phyloP scores from a whole-genome alignment of 2,888 invertebrate genomes.

The Teinopalpus imperialis region DNA sequence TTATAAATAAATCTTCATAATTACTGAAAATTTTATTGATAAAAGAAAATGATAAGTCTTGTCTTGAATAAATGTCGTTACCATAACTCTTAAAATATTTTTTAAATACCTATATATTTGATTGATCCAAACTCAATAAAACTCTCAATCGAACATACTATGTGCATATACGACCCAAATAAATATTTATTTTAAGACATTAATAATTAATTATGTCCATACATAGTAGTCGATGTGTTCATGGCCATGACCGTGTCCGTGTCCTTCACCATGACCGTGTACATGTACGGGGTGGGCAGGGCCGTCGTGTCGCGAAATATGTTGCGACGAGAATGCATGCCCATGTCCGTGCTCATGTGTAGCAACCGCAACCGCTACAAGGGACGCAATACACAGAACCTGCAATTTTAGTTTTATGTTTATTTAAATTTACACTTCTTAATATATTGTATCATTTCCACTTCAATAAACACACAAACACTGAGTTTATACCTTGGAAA shows the following conservation, averaged over 20 bases:
- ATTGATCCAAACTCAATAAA: no score
- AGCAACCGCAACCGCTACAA: constrained; percentile 41
- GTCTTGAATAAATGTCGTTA: no score
- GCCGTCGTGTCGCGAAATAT: constrained; percentile 56
- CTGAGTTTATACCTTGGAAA: constrained; percentile 55
- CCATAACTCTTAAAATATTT: no score
- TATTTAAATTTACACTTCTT: constrained; percentile 6
- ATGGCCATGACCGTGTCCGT: constrained; percentile 41
- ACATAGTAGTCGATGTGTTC: constrained; percentile 38
- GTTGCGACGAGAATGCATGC: constrained; percentile 56
- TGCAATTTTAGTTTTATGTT: constrained; percentile 18
- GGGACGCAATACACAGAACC: constrained; percentile 43
- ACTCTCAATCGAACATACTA: no score
- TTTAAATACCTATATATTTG: no score
- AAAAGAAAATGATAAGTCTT: no score
- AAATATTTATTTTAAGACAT: no score
- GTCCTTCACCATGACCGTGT: constrained; percentile 38
- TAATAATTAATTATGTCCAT: constrained; percentile 20
- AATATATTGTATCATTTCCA: constrained; percentile 12
- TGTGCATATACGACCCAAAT: no score
- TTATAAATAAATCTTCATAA: no score
- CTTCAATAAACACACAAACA: constrained; percentile 33
- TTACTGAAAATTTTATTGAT: no score
- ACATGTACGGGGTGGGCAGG: constrained; percentile 50
- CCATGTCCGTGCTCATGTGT: constrained; percentile 43